phyloP scores from a whole-genome alignment of 2,113 vertebrate species.

The Ageneiosus marmoratus region DNA sequence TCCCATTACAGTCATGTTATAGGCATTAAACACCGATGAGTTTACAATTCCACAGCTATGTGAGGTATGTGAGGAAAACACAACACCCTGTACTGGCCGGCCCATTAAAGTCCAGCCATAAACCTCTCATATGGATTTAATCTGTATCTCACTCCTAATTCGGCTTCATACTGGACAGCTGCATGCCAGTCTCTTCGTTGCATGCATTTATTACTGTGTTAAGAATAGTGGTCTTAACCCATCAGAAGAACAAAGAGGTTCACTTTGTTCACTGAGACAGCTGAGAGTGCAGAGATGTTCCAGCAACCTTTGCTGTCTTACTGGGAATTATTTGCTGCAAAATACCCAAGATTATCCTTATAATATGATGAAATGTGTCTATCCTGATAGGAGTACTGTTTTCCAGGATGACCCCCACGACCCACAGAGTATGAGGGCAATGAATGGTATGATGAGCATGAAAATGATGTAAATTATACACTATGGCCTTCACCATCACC shows the following conservation, averaged over 20 bases:
- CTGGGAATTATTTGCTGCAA: neutral
- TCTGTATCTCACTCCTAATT: neutral
- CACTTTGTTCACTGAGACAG: neutral
- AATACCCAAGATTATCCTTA: neutral
- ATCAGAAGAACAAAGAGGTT: neutral
- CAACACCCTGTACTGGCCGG: neutral
- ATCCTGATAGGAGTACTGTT: neutral
- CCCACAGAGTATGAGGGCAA: neutral
- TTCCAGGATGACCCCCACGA: neutral
- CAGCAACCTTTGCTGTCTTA: neutral
- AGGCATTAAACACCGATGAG: neutral
- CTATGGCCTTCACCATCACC: neutral
- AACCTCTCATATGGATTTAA: slow-evolving; percentile 2
- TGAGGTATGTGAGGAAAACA: neutral
- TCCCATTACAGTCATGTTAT: neutral
- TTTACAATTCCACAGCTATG: neutral
- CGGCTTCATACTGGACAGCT: neutral
- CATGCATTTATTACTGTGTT: neutral
- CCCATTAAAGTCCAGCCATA: slow-evolving; percentile 1
- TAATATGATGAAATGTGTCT: neutral
- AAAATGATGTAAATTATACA: neutral
- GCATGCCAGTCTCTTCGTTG: neutral
- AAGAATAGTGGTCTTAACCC: neutral
- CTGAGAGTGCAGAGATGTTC: neutral
- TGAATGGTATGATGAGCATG: neutral